Percentiles rank a stretch among this genome's conserved stretches.
phyloP scores from a whole-genome alignment of 92 coral and sea anemone genomes.

The Epizoanthus rinbou region DNA sequence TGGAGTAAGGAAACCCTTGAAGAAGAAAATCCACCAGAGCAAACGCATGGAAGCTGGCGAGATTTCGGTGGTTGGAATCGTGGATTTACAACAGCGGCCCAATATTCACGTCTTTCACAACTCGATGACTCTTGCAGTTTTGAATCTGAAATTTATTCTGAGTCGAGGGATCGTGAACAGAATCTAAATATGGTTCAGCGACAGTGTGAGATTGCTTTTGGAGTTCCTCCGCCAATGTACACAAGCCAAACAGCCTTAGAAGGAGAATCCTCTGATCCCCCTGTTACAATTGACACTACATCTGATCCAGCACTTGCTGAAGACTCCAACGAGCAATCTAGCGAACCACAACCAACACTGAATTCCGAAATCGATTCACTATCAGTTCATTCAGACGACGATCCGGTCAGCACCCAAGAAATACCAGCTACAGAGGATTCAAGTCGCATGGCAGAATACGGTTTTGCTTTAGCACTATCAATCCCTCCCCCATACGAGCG shows the following conservation, averaged over 20 bases:
- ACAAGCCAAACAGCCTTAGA: constrained; percentile 1
- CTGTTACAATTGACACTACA: neutral
- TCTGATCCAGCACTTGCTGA: constrained; percentile 9
- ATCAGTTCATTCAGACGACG: constrained; percentile 7
- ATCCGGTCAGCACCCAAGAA: neutral
- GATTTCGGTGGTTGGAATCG: constrained; percentile 18
- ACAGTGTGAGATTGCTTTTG: constrained; percentile 30
- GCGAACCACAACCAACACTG: neutral
- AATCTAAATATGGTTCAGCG: constrained; percentile 25
- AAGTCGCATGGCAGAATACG: constrained; percentile 28
- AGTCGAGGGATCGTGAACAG: constrained; percentile 26
- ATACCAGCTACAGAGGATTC: neutral
- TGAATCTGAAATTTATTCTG: constrained; percentile 29
- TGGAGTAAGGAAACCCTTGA: constrained; percentile 19
- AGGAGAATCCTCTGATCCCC: constrained; percentile 6
- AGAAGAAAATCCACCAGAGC: neutral
- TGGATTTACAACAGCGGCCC: neutral
- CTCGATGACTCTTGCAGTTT: constrained; percentile 45
- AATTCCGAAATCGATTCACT: neutral
- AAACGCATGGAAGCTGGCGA: constrained; percentile 11
- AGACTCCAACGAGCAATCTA: neutral
- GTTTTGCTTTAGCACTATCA: constrained; percentile 23
- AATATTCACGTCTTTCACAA: constrained; percentile 41
- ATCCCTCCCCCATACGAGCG: constrained; percentile 39
- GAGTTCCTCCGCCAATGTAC: constrained; percentile 38